Evolutionary conservation across 2,888 invertebrate genomes (phyloP).

Genomic region (Dryomyza anilis): DNA sequence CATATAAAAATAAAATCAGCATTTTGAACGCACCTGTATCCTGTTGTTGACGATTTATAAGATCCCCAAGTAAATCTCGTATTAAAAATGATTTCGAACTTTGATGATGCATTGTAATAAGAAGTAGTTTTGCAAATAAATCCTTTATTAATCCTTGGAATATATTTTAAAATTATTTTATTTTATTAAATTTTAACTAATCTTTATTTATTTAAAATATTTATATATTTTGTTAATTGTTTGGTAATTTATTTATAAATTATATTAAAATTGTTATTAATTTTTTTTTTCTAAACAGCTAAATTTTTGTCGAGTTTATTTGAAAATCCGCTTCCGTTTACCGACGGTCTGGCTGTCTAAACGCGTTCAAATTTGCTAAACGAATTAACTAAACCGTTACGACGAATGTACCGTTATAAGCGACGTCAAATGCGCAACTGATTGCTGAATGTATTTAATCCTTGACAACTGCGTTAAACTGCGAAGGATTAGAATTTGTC

Average conservation of each 20-base stretch:
- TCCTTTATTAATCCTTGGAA: not conserved
- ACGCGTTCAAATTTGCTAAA: not conserved
- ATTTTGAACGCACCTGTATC: constrained; percentile 62
- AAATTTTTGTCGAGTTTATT: constrained; percentile 6
- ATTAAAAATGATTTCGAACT: constrained; percentile 82
- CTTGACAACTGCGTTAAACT: constrained; percentile 33
- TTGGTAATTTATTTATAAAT: too few species aligned
- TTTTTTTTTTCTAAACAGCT: not conserved
- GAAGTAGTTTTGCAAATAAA: not conserved
- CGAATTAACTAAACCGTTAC: not conserved
- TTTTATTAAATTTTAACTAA: not conserved
- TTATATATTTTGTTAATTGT: too few species aligned
- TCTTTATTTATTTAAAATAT: too few species aligned
- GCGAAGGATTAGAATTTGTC: constrained; percentile 11
- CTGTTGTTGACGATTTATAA: constrained; percentile 57
- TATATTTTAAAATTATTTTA: not conserved
- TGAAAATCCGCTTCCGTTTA: constrained; percentile 13
- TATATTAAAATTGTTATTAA: not conserved
- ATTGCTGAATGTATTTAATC: constrained; percentile 53
- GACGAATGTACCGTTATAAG: constrained; percentile 46
- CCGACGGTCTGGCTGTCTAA: not conserved
- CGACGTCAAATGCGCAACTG: constrained; percentile 55
- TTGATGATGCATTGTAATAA: constrained; percentile 63
- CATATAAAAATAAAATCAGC: too few species aligned
- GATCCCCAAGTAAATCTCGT: constrained; percentile 79